Conservation (phyloP, 23 tunicate species). For the Oikopleura vanhoeffeni region DNA sequence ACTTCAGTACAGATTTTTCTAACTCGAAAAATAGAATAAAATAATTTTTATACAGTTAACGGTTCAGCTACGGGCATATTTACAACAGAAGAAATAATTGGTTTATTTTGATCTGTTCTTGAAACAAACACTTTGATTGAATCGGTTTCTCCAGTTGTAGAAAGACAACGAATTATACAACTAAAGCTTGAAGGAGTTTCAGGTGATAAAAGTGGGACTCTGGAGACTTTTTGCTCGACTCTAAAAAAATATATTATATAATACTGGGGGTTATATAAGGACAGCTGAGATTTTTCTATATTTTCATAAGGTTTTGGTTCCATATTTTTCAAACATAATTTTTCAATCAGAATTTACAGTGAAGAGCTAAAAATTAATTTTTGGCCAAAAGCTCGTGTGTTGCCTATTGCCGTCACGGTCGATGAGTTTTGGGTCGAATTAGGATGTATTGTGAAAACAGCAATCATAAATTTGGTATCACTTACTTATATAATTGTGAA, state of each 20-base stretch:
- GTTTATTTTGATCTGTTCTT: not conserved
- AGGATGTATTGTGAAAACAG: not conserved
- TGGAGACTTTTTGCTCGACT: not conserved
- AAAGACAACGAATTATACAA: not conserved
- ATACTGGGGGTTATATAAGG: no score
- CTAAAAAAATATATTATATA: not conserved
- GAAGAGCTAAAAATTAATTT: no score
- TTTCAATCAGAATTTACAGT: no score
- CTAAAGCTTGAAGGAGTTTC: not conserved
- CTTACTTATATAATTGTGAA: not conserved
- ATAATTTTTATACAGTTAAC: not conserved
- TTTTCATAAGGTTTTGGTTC: no score
- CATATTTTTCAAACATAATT: no score
- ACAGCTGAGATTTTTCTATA: no score
- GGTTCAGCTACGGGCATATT: not conserved
- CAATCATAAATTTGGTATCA: no score
- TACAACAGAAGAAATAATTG: not conserved
- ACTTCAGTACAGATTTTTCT: no score
- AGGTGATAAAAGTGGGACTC: not conserved
- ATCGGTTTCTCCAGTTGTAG: not conserved
- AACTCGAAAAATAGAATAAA: not conserved
- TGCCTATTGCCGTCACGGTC: no score
- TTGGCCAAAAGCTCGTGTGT: no score
- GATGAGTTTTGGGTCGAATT: no score
- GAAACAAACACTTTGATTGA: not conserved